A percentile compares a stretch with the other conserved stretches of the same genome.
Conservation (phyloP, 2,797 vertebrate species). For the Spizella passerina region DNA sequence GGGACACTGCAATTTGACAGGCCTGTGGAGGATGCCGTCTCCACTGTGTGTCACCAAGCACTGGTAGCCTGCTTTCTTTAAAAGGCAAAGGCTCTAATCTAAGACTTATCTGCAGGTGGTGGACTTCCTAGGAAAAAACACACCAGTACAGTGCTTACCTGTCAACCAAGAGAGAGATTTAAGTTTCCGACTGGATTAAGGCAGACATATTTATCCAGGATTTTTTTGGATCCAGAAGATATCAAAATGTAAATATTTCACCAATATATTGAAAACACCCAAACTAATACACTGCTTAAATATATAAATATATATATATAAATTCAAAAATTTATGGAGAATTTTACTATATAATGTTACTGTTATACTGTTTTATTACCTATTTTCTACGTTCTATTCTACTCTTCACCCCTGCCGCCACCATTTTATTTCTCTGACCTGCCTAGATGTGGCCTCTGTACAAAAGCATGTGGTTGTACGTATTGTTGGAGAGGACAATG, state of each 20-base stretch:
- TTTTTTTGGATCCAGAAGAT: constrained; percentile 79
- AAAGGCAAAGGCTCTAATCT: constrained; percentile 50
- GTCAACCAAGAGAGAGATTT: constrained; percentile 58
- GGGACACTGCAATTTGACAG: constrained; percentile 97
- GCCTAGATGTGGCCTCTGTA: constrained; percentile 70
- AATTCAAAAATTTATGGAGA: constrained; percentile 72
- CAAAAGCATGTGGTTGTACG: constrained; percentile 66
- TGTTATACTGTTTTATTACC: constrained; percentile 78
- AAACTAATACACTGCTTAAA: constrained; percentile 71
- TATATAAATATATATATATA: constrained; percentile 62
- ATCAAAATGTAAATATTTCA: constrained; percentile 81
- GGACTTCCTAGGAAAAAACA: constrained; percentile 33
- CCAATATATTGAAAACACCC: constrained; percentile 72
- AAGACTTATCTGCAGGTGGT: constrained; percentile 43
- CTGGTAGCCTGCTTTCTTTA: constrained; percentile 47
- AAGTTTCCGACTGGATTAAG: constrained; percentile 62
- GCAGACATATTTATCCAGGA: constrained; percentile 70
- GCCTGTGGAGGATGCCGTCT: constrained; percentile 19
- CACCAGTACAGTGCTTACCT: neutral
- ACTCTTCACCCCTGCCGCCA: neutral
- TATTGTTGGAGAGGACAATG: constrained; percentile 61
- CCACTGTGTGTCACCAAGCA: constrained; percentile 5
- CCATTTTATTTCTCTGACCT: constrained; percentile 48
- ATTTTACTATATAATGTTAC: constrained; percentile 81
- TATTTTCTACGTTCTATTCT: constrained; percentile 79